A percentile compares a stretch with the other conserved stretches of the same genome.
Evolutionary conservation across 2,797 vertebrate genomes (phyloP).

Genomic region (Molossus alvarezi): DNA sequence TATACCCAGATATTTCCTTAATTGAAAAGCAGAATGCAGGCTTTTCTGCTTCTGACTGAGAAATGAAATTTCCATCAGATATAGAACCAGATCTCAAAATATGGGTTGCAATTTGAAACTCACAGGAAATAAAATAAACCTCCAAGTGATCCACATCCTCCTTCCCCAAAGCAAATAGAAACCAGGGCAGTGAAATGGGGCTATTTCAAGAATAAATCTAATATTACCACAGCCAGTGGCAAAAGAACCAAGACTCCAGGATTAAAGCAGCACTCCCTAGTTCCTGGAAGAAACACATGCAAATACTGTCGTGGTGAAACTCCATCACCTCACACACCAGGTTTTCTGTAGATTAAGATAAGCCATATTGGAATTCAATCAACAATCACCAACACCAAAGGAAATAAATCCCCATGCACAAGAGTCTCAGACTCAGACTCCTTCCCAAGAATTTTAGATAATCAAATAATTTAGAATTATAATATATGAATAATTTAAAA

Average conservation of each 20-base stretch:
- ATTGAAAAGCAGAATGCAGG: too few relatives aligned
- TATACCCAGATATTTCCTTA: neutral
- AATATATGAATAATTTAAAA: too few relatives aligned
- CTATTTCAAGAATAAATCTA: neutral
- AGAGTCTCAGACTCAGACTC: too few relatives aligned
- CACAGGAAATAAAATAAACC: neutral
- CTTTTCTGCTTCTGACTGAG: neutral
- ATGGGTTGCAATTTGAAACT: neutral
- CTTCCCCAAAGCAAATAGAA: neutral
- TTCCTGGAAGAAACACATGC: neutral
- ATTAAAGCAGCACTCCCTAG: neutral
- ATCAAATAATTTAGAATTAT: too few relatives aligned
- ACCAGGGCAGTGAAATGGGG: neutral
- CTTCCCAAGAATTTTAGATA: too few relatives aligned
- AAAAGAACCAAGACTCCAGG: neutral
- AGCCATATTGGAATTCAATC: conserved; percentile 29
- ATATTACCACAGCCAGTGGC: neutral
- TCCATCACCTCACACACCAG: neutral
- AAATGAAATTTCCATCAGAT: conserved; percentile 10
- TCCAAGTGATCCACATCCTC: neutral
- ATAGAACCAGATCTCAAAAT: neutral
- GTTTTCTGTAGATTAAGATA: conserved; percentile 2
- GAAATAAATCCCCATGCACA: too few relatives aligned
- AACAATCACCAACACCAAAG: neutral
- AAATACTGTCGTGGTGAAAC: neutral